Conservation (phyloP, 1,140 invertebrate genomes). For the Listronotus oregonensis region DNA sequence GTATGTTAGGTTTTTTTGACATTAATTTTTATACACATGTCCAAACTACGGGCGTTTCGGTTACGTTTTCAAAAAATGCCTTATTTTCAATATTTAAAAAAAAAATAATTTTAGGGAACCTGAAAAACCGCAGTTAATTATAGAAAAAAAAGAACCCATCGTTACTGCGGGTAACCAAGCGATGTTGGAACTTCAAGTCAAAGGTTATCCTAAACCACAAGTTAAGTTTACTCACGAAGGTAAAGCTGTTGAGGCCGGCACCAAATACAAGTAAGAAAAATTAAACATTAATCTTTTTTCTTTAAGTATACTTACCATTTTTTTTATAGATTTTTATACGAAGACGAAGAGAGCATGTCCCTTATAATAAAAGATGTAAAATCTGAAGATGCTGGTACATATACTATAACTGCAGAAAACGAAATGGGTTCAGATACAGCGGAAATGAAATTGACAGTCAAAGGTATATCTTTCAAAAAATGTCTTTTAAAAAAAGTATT, state of each 20-base stretch:
- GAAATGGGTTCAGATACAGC: constrained; percentile 83
- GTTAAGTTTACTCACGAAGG: constrained; percentile 89
- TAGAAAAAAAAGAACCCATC: constrained; percentile 70
- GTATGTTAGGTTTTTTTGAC: too few species aligned
- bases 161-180: constrained; percentile 85
- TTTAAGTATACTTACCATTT: not conserved
- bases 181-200: constrained; percentile 92
- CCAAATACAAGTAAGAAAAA: constrained; percentile 76
- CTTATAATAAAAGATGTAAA: constrained; percentile 89
- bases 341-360: constrained; percentile 89
- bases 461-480: too few species aligned
- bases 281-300: not conserved
- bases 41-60: too few species aligned
- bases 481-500: constrained; percentile 4
- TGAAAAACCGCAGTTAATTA: constrained; percentile 75
- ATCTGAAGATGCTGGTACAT: constrained; percentile 81
- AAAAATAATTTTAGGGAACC: constrained; percentile 75
- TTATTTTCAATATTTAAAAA: too few species aligned
- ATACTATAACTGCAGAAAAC: constrained; percentile 84
- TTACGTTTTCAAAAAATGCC: too few species aligned
- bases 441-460: constrained; percentile 76
- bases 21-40: too few species aligned
- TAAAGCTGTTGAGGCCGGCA: constrained; percentile 77
- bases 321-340: constrained; percentile 75
- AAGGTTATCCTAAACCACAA: constrained; percentile 92